Percentiles rank a stretch among this genome's conserved stretches.
These are phyloP conservation scores for Apolygus lucorum DNA, from an alignment of 1,140 invertebrate genomes.

Conservation along the genomic window DNA sequence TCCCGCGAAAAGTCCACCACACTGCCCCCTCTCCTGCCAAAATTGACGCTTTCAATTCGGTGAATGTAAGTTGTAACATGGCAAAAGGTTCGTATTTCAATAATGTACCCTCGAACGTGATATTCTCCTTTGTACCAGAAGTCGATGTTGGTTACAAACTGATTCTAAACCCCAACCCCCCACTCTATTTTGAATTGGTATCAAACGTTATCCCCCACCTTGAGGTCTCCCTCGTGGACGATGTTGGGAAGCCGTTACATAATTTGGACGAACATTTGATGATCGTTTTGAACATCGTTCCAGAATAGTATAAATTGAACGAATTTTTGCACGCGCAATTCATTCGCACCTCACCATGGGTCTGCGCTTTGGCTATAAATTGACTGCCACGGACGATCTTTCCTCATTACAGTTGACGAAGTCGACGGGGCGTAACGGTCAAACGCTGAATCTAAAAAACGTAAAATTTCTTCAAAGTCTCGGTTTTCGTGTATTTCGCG, in stretches of 20 bases:
- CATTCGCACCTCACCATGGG: neutral
- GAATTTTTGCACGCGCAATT: neutral
- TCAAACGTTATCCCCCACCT: neutral
- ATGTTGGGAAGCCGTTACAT: neutral
- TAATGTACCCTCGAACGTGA: neutral
- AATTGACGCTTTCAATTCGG: neutral
- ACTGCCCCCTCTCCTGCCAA: neutral
- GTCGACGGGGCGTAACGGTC: neutral
- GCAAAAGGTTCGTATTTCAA: neutral
- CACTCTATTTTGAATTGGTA: neutral
- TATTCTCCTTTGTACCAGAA: neutral
- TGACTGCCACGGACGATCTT: too few species aligned
- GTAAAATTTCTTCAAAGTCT: neutral
- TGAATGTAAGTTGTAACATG: neutral
- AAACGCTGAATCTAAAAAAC: neutral
- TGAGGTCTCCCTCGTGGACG: neutral
- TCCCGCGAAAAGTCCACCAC: neutral
- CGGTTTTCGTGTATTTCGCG: neutral
- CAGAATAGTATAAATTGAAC: neutral
- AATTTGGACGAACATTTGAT: neutral
- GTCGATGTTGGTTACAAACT: neutral
- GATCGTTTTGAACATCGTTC: neutral
- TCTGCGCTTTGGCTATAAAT: too few species aligned
- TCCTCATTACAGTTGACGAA: neutral
- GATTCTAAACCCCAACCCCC: neutral